Evolutionary conservation across 2,888 invertebrate species (phyloP).

Genomic region (Eupithecia inturbata): DNA sequence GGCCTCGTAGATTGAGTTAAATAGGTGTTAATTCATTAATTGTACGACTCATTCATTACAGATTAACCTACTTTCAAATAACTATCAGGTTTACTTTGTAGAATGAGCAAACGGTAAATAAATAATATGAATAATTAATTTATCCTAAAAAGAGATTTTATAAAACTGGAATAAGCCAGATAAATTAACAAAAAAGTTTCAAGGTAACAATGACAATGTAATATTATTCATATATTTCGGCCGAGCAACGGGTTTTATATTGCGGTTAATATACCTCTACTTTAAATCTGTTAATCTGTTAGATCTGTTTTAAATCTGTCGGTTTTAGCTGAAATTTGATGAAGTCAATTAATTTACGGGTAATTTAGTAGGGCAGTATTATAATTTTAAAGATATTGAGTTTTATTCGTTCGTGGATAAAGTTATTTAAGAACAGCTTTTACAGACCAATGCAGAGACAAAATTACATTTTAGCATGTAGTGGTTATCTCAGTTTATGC

Average conservation of each 20-base stretch:
- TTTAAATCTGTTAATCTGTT: too few species aligned
- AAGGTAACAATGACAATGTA: conserved; percentile 40
- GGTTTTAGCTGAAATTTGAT: conserved; percentile 6
- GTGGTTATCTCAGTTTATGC: not conserved
- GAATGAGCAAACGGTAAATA: conserved; percentile 28
- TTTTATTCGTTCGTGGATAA: not conserved
- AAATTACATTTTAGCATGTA: not conserved
- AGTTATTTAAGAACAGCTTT: not conserved
- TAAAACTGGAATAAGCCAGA: not conserved
- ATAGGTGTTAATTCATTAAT: not conserved
- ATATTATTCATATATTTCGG: conserved; percentile 44
- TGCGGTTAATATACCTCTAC: conserved; percentile 32
- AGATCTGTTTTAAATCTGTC: conserved; percentile 15
- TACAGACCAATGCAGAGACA: not conserved
- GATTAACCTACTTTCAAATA: conserved; percentile 16
- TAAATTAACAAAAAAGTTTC: conserved; percentile 27
- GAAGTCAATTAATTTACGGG: conserved; percentile 6
- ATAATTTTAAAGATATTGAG: not conserved
- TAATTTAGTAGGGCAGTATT: conserved; percentile 5
- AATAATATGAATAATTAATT: not conserved
- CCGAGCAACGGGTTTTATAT: conserved; percentile 43
- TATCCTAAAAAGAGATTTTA: not conserved
- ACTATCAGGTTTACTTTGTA: conserved; percentile 11
- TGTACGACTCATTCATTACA: conserved; percentile 1
- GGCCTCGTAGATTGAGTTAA: not conserved